These are phyloP conservation scores for Emys orbicularis DNA, from an alignment of 2,797 vertebrate genomes.

Conservation along the genomic window DNA sequence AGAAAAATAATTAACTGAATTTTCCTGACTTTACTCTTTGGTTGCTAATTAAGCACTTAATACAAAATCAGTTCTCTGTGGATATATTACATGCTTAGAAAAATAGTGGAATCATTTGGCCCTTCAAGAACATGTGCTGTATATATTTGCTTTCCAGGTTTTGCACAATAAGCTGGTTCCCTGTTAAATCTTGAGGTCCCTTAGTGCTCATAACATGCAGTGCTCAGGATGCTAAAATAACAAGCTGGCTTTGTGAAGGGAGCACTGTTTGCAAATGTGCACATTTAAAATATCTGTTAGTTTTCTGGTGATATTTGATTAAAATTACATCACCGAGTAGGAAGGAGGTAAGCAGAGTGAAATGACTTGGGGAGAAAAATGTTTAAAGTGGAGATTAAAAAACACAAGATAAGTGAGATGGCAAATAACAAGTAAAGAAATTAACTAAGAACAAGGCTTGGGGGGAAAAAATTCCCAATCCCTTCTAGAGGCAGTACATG, in stretches of 20 bases:
- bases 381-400: background rate
- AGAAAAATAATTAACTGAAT: slow-evolving; percentile 64
- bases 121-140: background rate
- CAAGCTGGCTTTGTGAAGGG: background rate
- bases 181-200: background rate
- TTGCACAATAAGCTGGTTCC: background rate
- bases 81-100: background rate
- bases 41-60: slow-evolving; percentile 54
- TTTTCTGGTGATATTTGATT: background rate
- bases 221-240: background rate
- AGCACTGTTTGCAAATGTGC: fast-evolving
- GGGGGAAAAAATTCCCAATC: fast-evolving
- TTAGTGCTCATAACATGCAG: background rate
- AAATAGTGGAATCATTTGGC: background rate
- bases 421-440: background rate
- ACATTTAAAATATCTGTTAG: background rate
- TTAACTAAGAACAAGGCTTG: background rate
- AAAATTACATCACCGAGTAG: background rate
- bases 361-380: background rate
- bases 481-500: background rate
- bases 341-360: background rate
- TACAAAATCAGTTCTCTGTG: slow-evolving; percentile 30
- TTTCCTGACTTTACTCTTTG: slow-evolving; percentile 47
- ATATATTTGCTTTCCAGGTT: background rate
- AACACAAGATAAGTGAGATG: background rate